Evolutionary conservation across 1,140 invertebrate genomes (phyloP), one percentile per base, ranked within the genome.

Genomic region (Coelopa frigida): DNA sequence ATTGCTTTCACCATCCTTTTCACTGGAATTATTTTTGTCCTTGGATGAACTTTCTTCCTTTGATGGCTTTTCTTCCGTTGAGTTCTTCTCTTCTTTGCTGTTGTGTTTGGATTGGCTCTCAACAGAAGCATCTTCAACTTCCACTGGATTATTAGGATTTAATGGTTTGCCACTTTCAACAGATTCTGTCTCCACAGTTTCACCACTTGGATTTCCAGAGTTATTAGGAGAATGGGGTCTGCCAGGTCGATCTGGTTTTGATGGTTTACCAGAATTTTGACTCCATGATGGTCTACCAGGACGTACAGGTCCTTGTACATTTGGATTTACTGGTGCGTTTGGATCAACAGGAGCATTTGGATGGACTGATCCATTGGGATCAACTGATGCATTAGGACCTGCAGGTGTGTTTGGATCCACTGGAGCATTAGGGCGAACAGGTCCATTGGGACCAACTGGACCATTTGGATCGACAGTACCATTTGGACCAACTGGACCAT

Each of bases 81-180:
- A 47, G 5, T 56, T 37, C 21, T 53, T 50, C 4, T 29, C 33
- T 11, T 40, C 32, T n/a, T 17, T 44, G 2, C 43, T 49, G 15
- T 51, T 43, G 6, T 46, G 48, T 48, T 31, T 51, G 0, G 46
- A 48, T 35, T 48, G 56, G 8, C 64, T 46, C 44, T 65, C 61
- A 5, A 55, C 51, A 3, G 61, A 65, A 14, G 57, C 52, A 33
- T 64, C 56, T 40, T 65, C 59, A 18, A 50, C 59, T 10, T 55
- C 52, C 17, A 38, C n/a, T 11, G 43, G 26, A 15, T 21, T 31
- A 3, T 43, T 20, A 31, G 23, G 15, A 12, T 44, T 33, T 8
- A 33, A 12, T 41, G 22, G 11, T 41, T 36, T 2, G 46, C n/a
- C n/a, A n/a, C n/a, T 38, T 35, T 44, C 42, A 5, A 7, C 15